Percentiles rank a stretch among this genome's conserved stretches.
phyloP scores from a whole-genome alignment of 1,140 invertebrate species.

The Zelostemma sp. region DNA sequence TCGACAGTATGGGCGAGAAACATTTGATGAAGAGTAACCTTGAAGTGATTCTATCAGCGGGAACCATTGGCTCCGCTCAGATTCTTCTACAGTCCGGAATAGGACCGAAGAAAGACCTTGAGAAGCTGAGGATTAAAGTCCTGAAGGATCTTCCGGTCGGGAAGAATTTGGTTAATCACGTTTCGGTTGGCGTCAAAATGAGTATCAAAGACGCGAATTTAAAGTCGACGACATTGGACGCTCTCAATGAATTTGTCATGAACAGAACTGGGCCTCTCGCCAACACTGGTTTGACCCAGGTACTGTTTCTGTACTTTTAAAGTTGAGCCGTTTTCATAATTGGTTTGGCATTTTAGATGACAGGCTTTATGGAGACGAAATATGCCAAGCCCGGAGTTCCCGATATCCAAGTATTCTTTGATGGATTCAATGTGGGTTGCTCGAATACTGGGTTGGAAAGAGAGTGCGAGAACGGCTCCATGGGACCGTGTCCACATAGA shows the following conservation, averaged over 20 bases:
- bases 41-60: conserved; percentile 78
- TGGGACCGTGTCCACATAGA: conserved; percentile 51
- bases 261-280: conserved; percentile 64
- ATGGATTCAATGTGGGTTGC: conserved; percentile 63
- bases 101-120: conserved; percentile 74
- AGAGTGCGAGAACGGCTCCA: conserved; percentile 57
- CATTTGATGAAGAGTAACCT: conserved; percentile 59
- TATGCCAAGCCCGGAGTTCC: conserved; percentile 54
- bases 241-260: conserved; percentile 61
- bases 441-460: conserved; percentile 54
- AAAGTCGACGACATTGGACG: conserved; percentile 57
- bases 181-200: conserved; percentile 63
- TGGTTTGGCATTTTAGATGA: conserved; percentile 65
- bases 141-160: conserved; percentile 73
- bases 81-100: conserved; percentile 79
- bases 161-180: conserved; percentile 73
- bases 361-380: conserved; percentile 62
- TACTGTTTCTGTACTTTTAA: conserved; percentile 1
- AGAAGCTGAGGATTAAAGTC: conserved; percentile 65
- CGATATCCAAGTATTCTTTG: conserved; percentile 65
- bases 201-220: conserved; percentile 60
- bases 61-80: conserved; percentile 78
- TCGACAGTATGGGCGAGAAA: conserved; percentile 64
- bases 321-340: too few species aligned
- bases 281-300: conserved; percentile 69